Conservation (phyloP, 2,113 vertebrate species). For the Oncorhynchus tshawytscha region DNA sequence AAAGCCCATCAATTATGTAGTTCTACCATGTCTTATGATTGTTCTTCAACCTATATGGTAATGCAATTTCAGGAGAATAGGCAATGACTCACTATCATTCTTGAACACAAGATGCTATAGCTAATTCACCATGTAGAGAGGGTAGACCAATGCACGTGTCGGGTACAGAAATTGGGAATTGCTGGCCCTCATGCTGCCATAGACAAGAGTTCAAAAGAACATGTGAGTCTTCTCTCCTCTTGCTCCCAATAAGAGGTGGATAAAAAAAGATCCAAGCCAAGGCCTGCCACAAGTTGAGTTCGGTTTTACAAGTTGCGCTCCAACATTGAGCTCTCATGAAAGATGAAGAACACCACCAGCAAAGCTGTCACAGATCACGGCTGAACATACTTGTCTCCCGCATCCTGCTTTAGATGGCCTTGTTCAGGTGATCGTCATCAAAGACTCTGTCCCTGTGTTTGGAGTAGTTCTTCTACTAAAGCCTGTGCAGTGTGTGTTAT, state of each 20-base stretch:
- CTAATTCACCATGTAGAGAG: not conserved
- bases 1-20: not conserved
- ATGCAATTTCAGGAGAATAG: not conserved
- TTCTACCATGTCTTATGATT: not conserved
- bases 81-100: not conserved
- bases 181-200: not conserved
- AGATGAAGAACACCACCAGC: conserved; percentile 4
- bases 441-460: conserved; percentile 30
- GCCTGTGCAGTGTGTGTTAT: conserved; percentile 40
- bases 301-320: not conserved
- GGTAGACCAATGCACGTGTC: conserved; percentile 14
- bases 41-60: not conserved
- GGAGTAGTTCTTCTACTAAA: conserved; percentile 9
- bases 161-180: not conserved
- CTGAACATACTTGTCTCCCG: not conserved
- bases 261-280: conserved; percentile 42
- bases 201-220: conserved; percentile 29
- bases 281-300: conserved; percentile 29
- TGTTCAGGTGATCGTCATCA: conserved; percentile 32
- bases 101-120: not conserved
- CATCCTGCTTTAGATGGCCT: not conserved
- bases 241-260: conserved; percentile 23
- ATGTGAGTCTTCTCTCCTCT: not conserved
- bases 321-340: not conserved
- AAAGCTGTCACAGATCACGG: conserved; percentile 11